Evolutionary conservation across 1,140 invertebrate genomes (phyloP).

Genomic region (Scaptomyza graminum): DNA sequence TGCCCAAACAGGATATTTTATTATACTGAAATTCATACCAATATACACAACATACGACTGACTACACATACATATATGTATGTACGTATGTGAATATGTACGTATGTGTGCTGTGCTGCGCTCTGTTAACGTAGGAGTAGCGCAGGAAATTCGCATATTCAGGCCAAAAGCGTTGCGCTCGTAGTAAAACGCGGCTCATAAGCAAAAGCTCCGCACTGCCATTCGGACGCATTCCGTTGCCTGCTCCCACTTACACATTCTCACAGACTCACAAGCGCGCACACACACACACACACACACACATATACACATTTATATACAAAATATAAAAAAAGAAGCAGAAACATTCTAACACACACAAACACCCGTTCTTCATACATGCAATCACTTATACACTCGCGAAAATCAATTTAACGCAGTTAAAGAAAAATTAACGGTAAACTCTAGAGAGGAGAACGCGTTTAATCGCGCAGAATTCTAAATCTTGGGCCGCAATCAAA

Average conservation of each 20-base stretch:
- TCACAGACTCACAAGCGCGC: conserved; percentile 15
- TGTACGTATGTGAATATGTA: not conserved
- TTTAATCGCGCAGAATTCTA: conserved; percentile 25
- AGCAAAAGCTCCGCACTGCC: conserved; percentile 81
- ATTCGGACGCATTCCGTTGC: conserved; percentile 79
- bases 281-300: conserved; percentile 23
- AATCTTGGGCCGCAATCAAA: conserved; percentile 18
- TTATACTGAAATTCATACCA: conserved; percentile 80
- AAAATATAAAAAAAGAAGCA: conserved; percentile 1
- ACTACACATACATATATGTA: conserved; percentile 3
- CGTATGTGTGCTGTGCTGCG: conserved; percentile 33
- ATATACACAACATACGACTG: conserved; percentile 27
- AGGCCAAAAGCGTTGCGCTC: conserved; percentile 50
- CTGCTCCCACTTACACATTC: conserved; percentile 49
- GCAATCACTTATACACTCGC: conserved; percentile 62
- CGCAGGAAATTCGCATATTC: conserved; percentile 78
- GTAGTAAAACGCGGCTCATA: conserved; percentile 62
- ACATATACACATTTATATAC: conserved; percentile 28
- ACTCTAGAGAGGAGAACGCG: conserved; percentile 39
- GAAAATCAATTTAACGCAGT: conserved; percentile 72
- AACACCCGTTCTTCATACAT: conserved; percentile 23
- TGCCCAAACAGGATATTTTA: conserved; percentile 81
- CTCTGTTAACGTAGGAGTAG: conserved; percentile 53
- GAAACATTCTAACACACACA: conserved; percentile 42
- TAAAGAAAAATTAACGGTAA: conserved; percentile 35